Base-by-base conservation (phyloP, 2,797 vertebrate genomes). In the Myripristis murdjan region DNA sequence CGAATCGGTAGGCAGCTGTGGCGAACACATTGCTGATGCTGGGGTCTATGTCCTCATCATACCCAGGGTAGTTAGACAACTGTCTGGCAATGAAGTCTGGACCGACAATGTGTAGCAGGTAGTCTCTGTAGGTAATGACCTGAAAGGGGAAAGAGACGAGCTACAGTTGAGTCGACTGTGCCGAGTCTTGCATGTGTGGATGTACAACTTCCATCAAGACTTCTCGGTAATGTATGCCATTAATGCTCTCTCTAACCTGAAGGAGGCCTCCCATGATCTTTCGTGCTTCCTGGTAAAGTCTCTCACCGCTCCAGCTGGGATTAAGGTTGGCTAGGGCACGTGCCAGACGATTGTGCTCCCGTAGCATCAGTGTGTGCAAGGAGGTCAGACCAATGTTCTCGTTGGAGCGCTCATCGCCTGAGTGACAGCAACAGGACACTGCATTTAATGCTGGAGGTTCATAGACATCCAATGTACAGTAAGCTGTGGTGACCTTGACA, bases 321-420 rank as follows among this genome's bases (percentile, higher is more conserved):
- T 98, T 98, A 48, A 97, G 68, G 3, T 31, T 15, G 22, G 64
- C 87, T 53, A 99, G 89, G 1, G 75, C 87, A 0, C n/a, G 71
- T 0, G 86, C 96, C 82, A 98, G 70, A 1, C 93, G 93, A 77
- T 97, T 98, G 89, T 99, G 97, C 33, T 98, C 96, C 3, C 96
- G 88, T 48, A 98, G 0, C 46, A 98, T 82, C 39, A 98, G 37
- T 0, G 94, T 96, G 85, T 98, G 97, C 2, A 95, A 8, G 3
- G 94, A 43, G 0, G 91, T 81, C 58, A 98, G 84, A 0, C 75
- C 93, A 24, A 93, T 86, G 70, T 98, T 96, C 81, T 98, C 96
- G 0, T 94, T 91, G 44, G 76, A 43, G 0, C 95, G 92, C 0
- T 5, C 78, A 39, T 98, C 97, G 71, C 97, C 97, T 98, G 67